Percentiles rank a stretch among this genome's conserved stretches.
phyloP scores from a whole-genome alignment of 1,140 invertebrate species.

The Macrobrachium nipponense region DNA sequence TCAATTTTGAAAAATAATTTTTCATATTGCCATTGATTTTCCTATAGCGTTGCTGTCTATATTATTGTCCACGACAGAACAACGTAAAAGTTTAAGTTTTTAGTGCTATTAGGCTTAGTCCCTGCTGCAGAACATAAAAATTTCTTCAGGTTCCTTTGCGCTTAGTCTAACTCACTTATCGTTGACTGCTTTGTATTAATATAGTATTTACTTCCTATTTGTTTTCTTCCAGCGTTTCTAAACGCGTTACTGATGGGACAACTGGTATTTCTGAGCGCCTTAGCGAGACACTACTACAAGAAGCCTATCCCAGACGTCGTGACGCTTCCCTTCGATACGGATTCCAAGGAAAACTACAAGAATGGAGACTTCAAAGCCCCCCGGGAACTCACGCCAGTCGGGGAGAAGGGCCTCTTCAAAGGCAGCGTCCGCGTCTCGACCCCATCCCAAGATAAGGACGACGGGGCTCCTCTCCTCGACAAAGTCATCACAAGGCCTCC shows the following conservation, averaged over 20 bases:
- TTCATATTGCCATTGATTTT: too few species aligned
- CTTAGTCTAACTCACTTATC: not conserved
- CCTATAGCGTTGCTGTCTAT: too few species aligned
- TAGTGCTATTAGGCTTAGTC: too few species aligned
- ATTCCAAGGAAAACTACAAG: not conserved
- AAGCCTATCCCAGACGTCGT: slow-evolving; percentile 11
- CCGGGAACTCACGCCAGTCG: too few species aligned
- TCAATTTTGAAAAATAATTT: too few species aligned
- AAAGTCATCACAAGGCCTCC: too few species aligned
- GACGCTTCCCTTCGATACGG: not conserved
- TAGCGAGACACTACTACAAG: slow-evolving; percentile 59
- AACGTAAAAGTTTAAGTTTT: too few species aligned
- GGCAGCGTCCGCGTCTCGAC: too few species aligned
- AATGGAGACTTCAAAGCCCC: not conserved
- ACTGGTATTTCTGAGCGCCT: slow-evolving; percentile 51
- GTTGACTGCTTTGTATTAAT: not conserved
- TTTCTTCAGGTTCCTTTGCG: not conserved
- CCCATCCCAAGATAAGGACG: too few species aligned
- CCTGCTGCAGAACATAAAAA: not conserved
- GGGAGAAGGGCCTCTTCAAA: too few species aligned
- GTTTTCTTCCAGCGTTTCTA: slow-evolving; percentile 44
- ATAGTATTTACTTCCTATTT: not conserved
- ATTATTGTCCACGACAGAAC: too few species aligned
- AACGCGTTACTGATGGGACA: slow-evolving; percentile 62
- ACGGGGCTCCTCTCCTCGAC: too few species aligned